Evolutionary conservation across 1,140 invertebrate species (phyloP), one percentile per base, ranked within the genome.

Genomic region (Cherax quadricarinatus): DNA sequence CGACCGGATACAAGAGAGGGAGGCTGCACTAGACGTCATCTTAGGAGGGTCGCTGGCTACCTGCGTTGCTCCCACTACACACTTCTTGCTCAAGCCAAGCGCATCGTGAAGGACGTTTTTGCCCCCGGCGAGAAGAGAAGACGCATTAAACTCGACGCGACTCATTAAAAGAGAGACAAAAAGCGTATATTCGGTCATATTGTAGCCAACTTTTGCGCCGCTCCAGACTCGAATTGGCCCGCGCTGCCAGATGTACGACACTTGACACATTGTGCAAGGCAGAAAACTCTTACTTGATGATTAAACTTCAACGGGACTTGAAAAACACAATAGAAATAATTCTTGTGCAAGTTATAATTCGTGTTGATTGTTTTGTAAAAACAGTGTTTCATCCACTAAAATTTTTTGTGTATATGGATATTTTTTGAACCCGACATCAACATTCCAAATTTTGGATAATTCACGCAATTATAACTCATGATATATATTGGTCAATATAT

Each of bases 181-280:
- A 91, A 91, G 48, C 90, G 83, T 85, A 91, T 91, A 91, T 87
- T 91, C 90, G 90, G 89, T 91, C 89, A 91, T 91, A 91, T 91
- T 91, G 85, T 91, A 91, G 84, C 78, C 60, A 82, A 91, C 75
- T 91, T 91, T 91, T 91, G 84, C 90, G 90, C 48, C 21, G 24
- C 75, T 21, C 62, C 84, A 80, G 84, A 91, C 90, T 91, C 90
- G 90, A 86, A 91, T 91, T 91, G 90, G 90, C 75, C 79, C 73
- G 41, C 24, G 90, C 48, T 91, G 90, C 90, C 90, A 80, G 90
- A 91, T 85, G 90, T 91, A 91, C 83, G 85, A 91, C 75, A 86
- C 83, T 57, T 53, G 66, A 49, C 88, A 82, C n/a, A 75, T 57
- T 70, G 24, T 82, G 41, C 48, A 53, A 53, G 57, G 53, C 73